Base-by-base conservation (phyloP, 1,140 invertebrate species). In the Drosophila jambulina region DNA sequence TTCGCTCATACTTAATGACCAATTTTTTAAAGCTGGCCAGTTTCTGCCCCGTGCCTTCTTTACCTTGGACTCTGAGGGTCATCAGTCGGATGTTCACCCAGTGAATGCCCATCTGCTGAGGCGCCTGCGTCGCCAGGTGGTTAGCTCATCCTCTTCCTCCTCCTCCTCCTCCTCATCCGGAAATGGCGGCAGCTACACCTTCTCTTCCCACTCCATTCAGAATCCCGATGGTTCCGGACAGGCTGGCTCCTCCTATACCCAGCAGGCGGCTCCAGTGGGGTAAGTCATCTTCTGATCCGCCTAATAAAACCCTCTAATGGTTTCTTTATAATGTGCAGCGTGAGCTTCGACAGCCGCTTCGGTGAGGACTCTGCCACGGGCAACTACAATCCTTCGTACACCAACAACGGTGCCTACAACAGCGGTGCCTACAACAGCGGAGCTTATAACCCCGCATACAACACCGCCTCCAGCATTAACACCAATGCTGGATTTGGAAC, bases 21-120 rank as follows among this genome's bases (percentile, higher is more conserved):
- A 58, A 57, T 23, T 54, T 25, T 32, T 54, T 57, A 0, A 25
- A 92, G 91, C 80, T 61, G 91, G 91, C 5, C 91, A 92, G 29
- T 92, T 88, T 17, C 46, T 92, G 57, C 91, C 91, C 2, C 64
- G 77, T 19, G 91, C 91, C 12, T 79, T 91, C 64, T 92, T 79
- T 40, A 92, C 81, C 12, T 32, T 92, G 72, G 91, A 92, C 38
- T 60, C 91, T 2, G 45, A 92, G 57, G 91, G 91, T 1, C 91
- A 81, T 45, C 78, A 75, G 27, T 92, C 91, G 25, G 54, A 79
- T 56, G 61, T 91, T 17, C 86, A 90, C 54, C 75, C 84, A 3
- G 84, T 92, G 0, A 91, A 70, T 57, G 79, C 56, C 19, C 86
- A 78, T 49, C 60, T 92, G 36, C 56, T 92, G 77, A 82, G 75